Conservation (phyloP, 1,140 invertebrate species). For the Armadillidium nasatum region DNA sequence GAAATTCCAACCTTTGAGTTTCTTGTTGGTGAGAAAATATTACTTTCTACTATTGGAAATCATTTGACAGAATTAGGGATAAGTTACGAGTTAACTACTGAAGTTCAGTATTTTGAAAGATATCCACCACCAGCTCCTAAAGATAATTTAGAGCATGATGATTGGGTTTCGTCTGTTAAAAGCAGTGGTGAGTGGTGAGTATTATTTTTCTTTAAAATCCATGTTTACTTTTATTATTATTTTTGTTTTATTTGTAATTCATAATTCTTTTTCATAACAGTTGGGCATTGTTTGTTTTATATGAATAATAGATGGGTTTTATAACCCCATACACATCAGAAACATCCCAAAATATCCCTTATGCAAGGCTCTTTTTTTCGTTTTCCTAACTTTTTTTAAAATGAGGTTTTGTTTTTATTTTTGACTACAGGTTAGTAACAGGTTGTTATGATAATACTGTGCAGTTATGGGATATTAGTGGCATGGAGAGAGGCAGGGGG, state of each 20-base stretch:
- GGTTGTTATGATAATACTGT: conserved; percentile 94
- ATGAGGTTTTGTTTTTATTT: conserved; percentile 40
- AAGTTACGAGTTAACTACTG: background rate
- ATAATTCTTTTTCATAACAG: no score
- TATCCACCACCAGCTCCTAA: background rate
- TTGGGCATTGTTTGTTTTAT: no score
- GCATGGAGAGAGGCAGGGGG: conserved; percentile 44
- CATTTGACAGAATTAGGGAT: background rate
- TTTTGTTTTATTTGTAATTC: no score
- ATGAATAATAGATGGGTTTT: no score
- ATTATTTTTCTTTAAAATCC: no score
- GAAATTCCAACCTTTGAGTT: background rate
- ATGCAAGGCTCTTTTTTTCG: no score
- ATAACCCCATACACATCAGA: no score
- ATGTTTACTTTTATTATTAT: no score
- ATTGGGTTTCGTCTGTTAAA: background rate
- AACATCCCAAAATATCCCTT: no score
- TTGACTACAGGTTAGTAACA: conserved; percentile 67
- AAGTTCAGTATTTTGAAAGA: background rate
- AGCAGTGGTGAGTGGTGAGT: background rate
- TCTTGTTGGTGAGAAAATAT: background rate
- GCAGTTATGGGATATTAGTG: conserved; percentile 70
- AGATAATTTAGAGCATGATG: conserved; percentile 8
- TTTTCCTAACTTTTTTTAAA: background rate
- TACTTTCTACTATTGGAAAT: background rate